phyloP scores from a whole-genome alignment of 2,797 vertebrate genomes.

The Yasuhikotakia modesta region DNA sequence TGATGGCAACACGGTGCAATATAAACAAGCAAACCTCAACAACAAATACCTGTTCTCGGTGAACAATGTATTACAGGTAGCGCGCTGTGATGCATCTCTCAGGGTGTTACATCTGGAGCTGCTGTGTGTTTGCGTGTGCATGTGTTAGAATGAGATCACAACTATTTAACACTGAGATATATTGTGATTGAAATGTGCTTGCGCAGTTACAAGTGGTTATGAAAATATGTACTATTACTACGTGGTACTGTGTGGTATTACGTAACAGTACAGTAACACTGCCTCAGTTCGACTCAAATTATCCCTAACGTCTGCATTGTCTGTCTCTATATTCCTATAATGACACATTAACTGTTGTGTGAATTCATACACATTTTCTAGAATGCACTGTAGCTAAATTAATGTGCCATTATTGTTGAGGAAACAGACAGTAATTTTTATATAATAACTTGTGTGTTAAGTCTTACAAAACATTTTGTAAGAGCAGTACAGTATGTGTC shows the following conservation, averaged over 20 bases:
- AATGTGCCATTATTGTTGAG: constrained; percentile 30
- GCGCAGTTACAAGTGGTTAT: constrained; percentile 21
- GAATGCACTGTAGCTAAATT: constrained; percentile 21
- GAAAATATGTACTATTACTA: neutral
- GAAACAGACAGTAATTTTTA: neutral
- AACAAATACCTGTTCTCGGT: constrained; percentile 21
- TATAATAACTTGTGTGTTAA: constrained; percentile 7
- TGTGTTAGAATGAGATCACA: neutral
- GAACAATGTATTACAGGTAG: constrained; percentile 22
- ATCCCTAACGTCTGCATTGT: neutral
- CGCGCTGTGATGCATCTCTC: constrained; percentile 25
- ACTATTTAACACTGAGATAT: constrained; percentile 15
- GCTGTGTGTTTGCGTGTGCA: constrained; percentile 4
- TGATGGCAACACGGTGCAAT: constrained; percentile 18
- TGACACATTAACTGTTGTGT: constrained; percentile 31
- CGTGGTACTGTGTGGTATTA: no score
- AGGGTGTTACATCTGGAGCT: constrained; percentile 16
- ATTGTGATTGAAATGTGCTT: constrained; percentile 9
- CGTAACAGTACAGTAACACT: neutral
- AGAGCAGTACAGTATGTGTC: no score
- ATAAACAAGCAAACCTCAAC: constrained; percentile 12
- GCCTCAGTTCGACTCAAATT: neutral
- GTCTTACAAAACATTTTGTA: neutral
- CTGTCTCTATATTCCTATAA: constrained; percentile 10
- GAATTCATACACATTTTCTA: no score